Evolutionary conservation across 2,888 invertebrate genomes (phyloP), one percentile per base, ranked within the genome.

Genomic region (Ganaspis brasiliensis): DNA sequence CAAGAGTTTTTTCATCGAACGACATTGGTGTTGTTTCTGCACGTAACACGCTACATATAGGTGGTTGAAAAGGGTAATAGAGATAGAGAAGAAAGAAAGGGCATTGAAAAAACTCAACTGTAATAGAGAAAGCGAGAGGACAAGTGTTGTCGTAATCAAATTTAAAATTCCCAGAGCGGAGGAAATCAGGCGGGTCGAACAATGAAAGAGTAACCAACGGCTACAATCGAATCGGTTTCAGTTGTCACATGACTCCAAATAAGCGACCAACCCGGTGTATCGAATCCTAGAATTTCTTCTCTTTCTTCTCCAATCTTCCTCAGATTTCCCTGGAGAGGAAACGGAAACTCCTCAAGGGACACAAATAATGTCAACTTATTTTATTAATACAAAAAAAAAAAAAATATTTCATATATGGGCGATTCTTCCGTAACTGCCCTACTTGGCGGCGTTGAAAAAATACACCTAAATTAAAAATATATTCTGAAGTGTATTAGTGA

Each of bases 121-220:
- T 63, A 76, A 59, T 31, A 61, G 67, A 57, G 55, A 71, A 77
- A 75, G 67, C 37, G 71, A 80, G 56, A 73, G 80, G 72, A 61
- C 80, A 78, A 77, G 78, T 63, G 75, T 77, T 81, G 82, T 83
- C 84, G 85, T 87, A 87, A 89, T 88, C 87, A 87, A 88, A 87
- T 88, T 83, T 82, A 86, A 87, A 88, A 87, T 88, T 88, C 86
- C 86, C 88, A 82, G 80, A 81, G 87, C 85, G 85, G 84, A 84
- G 83, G 81, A 83, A 83, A 83, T 81, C 77, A 79, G 77, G 71
- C 79, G 71, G 73, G 77, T 74, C 80, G 78, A 74, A 82, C 87
- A 79, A 88, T 87, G 87, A 88, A 89, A 89, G 87, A 88, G 87
- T 89, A 88, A 85, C 86, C 87, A 83, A 85, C 85, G 82, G 84